These are phyloP conservation scores for Linnaemya vulpina DNA, from an alignment of 2,888 invertebrate genomes.

Conservation along the genomic window DNA sequence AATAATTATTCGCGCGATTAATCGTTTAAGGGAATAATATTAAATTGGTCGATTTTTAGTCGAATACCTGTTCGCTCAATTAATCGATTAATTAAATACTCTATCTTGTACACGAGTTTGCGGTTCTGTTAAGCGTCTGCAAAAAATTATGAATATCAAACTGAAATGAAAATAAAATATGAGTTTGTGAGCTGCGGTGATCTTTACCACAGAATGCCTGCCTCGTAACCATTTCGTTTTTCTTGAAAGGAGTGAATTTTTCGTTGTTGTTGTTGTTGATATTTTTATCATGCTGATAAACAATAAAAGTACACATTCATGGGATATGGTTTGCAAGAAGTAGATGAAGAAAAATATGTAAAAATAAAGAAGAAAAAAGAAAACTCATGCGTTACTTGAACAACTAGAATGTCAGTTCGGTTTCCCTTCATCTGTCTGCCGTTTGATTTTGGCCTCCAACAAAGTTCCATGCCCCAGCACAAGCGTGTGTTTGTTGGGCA, in stretches of 20 bases:
- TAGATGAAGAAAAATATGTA: background rate
- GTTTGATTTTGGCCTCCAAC: constrained; percentile 1
- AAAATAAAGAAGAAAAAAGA: background rate
- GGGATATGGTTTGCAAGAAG: background rate
- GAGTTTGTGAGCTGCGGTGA: constrained; percentile 12
- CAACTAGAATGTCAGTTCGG: constrained; percentile 13
- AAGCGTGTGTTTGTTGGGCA: constrained; percentile 2
- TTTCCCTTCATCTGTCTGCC: constrained; percentile 3
- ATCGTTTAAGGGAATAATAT: too few relatives aligned
- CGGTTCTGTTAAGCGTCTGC: too few relatives aligned
- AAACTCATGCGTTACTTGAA: background rate
- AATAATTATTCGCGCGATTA: too few relatives aligned
- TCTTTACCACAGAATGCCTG: background rate
- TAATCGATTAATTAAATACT: too few relatives aligned
- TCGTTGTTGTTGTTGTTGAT: background rate
- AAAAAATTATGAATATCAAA: background rate
- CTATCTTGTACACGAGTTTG: too few relatives aligned
- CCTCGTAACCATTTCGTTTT: background rate
- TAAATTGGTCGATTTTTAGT: too few relatives aligned
- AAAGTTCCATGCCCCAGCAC: background rate
- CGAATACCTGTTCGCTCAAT: too few relatives aligned
- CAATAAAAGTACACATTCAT: background rate
- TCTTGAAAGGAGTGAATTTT: constrained; percentile 13
- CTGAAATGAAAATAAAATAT: constrained; percentile 25
- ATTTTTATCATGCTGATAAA: background rate